Base-by-base conservation (phyloP, 2,888 invertebrate genomes). In the Drosophila meridiana region DNA sequence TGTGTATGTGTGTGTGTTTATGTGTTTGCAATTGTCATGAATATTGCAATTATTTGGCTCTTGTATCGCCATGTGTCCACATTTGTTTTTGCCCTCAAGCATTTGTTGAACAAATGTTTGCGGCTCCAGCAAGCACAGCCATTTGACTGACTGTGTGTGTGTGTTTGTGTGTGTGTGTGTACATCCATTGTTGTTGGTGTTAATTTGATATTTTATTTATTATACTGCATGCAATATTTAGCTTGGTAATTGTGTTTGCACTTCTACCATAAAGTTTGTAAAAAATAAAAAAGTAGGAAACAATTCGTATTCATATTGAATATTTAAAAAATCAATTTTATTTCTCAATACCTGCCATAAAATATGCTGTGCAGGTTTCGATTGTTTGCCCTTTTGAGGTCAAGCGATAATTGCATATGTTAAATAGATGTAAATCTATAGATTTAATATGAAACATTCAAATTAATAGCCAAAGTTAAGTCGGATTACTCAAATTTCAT, bases 171-270 rank as follows among this genome's bases (percentile, higher is more conserved):
- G 57, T 64, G 43, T 45, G 50, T 56, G 61, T 60, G 56, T 30
- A 55, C 32, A 20, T 60, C 38, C 36, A 58, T 73, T 75, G 73
- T 66, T 71, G 64, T 74, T 77, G 87, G 88, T 87, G 89, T 87
- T 87, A 89, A 88, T 89, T 87, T 89, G 76, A 89, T 87, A 85
- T 87, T 88, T 87, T 87, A 90, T 87, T 87, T 85, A 87, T 89
- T 81, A 76, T 76, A 74, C 60, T 83, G 73, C 76, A 64, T 89
- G 69, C 76, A 85, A 81, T 89, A 87, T 89, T 87, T 79, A 90
- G 79, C 76, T 83, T 76, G 67, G 71, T 88, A 86, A 88, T 86
- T 83, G 86, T 83, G 73, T 86, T 89, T 89, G 70, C 70, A 61
- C 73, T 71, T 69, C 73, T 77, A 67, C 62, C 40, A 62, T 55